A percentile compares a stretch with the other conserved stretches of the same genome.
phyloP scores from a whole-genome alignment of 37 sponge, comb jelly and placozoan genomes.

The Aplysina aerophoba region DNA sequence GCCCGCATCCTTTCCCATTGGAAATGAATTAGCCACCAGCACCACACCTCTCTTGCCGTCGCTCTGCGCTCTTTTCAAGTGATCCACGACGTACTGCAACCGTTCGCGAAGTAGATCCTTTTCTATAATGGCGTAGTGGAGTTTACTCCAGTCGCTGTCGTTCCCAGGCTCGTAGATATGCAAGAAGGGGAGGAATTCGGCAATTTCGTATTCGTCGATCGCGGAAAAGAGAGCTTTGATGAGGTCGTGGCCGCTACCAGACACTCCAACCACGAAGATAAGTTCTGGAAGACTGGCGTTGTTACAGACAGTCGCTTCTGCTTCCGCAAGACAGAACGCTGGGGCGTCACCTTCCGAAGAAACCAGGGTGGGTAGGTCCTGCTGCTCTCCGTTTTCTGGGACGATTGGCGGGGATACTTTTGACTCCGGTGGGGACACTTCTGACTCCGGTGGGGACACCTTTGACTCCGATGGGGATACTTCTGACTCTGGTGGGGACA shows the following conservation, averaged over 20 bases:
- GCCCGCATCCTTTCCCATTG: neutral
- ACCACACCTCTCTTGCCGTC: neutral
- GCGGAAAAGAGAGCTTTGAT: neutral
- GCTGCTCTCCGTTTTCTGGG: neutral
- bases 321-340: neutral
- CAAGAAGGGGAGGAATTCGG: conserved; percentile 8
- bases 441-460: too few relatives aligned
- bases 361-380: neutral
- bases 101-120: neutral
- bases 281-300: conserved; percentile 13
- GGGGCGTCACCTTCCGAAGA: neutral
- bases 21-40: neutral
- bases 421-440: too few relatives aligned
- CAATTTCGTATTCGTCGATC: conserved; percentile 16
- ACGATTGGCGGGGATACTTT: too few relatives aligned
- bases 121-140: conserved; percentile 6
- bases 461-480: too few relatives aligned
- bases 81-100: neutral
- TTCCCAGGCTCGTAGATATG: neutral
- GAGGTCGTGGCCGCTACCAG: neutral
- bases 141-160: neutral
- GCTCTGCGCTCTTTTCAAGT: conserved; percentile 7
- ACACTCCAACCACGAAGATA: neutral
- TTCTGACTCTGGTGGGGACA: too few relatives aligned
- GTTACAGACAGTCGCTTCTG: neutral